Percentiles rank a stretch among this genome's conserved stretches.
These are phyloP conservation scores for Stramonita haemastoma DNA, from an alignment of 2,888 invertebrate genomes.

Conservation along the genomic window DNA sequence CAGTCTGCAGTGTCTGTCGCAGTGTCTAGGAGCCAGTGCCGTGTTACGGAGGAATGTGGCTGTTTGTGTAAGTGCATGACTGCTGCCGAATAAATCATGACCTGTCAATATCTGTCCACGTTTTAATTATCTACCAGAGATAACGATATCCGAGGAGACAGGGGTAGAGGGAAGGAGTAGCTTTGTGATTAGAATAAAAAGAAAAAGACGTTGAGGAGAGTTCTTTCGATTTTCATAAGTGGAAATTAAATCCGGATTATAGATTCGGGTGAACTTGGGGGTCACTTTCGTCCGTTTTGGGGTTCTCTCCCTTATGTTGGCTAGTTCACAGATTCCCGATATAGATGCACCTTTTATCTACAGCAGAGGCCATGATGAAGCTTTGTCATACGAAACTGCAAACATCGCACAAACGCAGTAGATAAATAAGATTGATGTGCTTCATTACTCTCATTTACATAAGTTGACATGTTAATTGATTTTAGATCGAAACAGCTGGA, in stretches of 20 bases:
- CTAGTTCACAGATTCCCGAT: not conserved
- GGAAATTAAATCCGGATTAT: not conserved
- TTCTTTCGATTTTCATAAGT: not conserved
- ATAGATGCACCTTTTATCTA: not conserved
- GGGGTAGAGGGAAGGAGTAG: not conserved
- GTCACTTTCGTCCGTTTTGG: slow-evolving; percentile 16
- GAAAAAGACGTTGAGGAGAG: not conserved
- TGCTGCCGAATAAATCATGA: slow-evolving; percentile 1
- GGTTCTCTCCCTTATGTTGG: not conserved
- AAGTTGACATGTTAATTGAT: not conserved
- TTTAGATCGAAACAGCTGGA: not conserved
- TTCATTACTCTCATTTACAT: not conserved
- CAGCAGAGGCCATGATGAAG: not conserved
- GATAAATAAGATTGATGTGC: not conserved
- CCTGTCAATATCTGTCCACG: not conserved
- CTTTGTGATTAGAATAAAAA: not conserved
- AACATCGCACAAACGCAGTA: not conserved
- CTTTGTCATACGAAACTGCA: not conserved
- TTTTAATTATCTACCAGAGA: not conserved
- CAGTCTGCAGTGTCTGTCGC: no score
- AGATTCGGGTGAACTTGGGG: not conserved
- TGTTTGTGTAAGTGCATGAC: not conserved
- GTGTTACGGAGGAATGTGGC: slow-evolving; percentile 13
- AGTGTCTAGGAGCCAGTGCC: not conserved
- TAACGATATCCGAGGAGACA: not conserved